These are phyloP conservation scores for Scophthalmus maximus DNA, from an alignment of 2,113 vertebrate genomes.

Conservation along the genomic window DNA sequence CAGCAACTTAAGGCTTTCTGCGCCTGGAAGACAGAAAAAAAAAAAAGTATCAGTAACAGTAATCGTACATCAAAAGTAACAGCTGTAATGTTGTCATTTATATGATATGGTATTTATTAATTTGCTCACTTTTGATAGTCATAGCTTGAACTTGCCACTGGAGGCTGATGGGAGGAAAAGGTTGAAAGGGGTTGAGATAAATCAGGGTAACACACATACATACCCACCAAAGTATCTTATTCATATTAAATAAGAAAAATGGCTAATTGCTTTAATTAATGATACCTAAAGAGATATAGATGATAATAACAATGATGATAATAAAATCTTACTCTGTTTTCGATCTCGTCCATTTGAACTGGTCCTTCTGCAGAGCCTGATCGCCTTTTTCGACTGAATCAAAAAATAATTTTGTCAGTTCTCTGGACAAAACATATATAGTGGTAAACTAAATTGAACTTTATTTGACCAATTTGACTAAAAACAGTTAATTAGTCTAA, in stretches of 20 bases:
- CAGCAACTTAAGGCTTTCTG: conserved; percentile 85
- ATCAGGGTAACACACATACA: neutral
- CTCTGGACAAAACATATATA: neutral
- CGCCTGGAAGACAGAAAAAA: conserved; percentile 80
- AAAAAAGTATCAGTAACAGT: neutral
- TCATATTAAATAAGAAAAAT: neutral
- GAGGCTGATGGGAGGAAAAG: conserved; percentile 75
- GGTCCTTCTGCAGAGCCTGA: conserved; percentile 81
- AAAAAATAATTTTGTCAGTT: conserved; percentile 5
- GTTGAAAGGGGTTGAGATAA: no score
- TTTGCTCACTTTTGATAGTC: conserved; percentile 91
- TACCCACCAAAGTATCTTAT: neutral
- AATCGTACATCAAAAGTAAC: neutral
- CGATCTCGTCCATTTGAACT: conserved; percentile 85
- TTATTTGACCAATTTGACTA: no score
- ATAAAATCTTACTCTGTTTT: conserved; percentile 87
- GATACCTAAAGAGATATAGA: no score
- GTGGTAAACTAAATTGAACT: no score
- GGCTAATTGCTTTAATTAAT: no score
- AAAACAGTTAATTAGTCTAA: no score
- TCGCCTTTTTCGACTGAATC: conserved; percentile 89
- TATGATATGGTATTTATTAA: neutral
- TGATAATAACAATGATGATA: neutral
- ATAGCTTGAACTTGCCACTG: conserved; percentile 62
- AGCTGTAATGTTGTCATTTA: neutral